Evolutionary conservation across 2,113 vertebrate genomes (phyloP), one percentile per base, ranked within the genome.

Genomic region (Synchiropus splendidus): DNA sequence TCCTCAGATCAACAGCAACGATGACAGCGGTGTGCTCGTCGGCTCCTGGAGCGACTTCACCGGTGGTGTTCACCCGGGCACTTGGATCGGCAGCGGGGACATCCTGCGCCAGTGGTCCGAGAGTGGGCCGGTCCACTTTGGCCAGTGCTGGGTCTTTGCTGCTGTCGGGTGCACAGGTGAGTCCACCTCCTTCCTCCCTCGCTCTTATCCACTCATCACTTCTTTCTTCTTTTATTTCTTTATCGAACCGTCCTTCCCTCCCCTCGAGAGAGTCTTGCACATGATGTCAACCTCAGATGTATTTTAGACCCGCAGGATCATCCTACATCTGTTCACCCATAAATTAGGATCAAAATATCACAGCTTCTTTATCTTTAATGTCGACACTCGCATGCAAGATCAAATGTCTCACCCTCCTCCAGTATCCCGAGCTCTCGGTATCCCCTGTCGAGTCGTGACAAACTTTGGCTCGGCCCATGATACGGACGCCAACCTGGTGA

Each of bases 91-190:
- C 31, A 95, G 92, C 0, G 75, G 82, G 46, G 84, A 87, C 31
- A 93, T 97, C 45, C 83, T 94, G 47, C 68, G 48, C 9, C 77
- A 83, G 55, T 97, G 92, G 92, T 80, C 69, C 44, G 54, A 67
- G 0, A 63, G 57, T 31, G 80, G 83, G 10, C 80, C 76, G 0
- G 92, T 97, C 64, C 69, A 79, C 30, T 97, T 90, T 0, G 88
- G 92, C 34, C 94, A 97, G 72, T 96, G 92, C 72, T 95, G 93
- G 94, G 90, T 96, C 15, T 98, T 92, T 1, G 92, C 92, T 0
- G 92, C 89, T 0, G 86, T 98, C 31, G 89, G 72, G 0, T 95
- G 92, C 64, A 89, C 92, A 18, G 90, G 92, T 94, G 15, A 18
- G 54, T 18, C 4, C 18, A 17, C 9, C 5, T 18, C 10, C 12